Percentiles rank a stretch among this genome's conserved stretches.
Conservation (phyloP, 2,113 vertebrate species). For the Ceyx cyanopectus region DNA sequence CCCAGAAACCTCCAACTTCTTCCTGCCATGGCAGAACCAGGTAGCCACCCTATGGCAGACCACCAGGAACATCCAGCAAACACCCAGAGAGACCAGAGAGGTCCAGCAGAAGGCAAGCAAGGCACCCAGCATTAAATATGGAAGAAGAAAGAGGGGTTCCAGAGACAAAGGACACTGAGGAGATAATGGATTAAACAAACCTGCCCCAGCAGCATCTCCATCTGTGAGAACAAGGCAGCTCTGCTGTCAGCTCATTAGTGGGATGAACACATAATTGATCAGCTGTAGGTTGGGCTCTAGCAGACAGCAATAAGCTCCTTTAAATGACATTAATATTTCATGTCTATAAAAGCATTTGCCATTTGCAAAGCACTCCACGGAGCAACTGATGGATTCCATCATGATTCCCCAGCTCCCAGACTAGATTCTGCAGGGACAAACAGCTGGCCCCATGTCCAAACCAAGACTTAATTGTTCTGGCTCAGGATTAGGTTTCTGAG, state of each 20-base stretch:
- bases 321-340: slow-evolving; percentile 63
- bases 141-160: not conserved
- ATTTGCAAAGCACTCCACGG: not conserved
- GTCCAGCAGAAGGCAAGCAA: not conserved
- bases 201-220: not conserved
- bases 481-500: not conserved
- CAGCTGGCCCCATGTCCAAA: not conserved
- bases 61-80: not conserved
- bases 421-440: not conserved
- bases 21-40: not conserved
- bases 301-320: slow-evolving; percentile 41
- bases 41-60: not conserved
- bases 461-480: not conserved
- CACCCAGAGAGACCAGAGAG: not conserved
- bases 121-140: not conserved
- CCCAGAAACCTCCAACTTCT: not conserved
- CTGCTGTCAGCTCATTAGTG: not conserved
- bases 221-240: not conserved
- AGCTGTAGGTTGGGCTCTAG: not conserved
- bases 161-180: not conserved
- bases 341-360: slow-evolving; percentile 25
- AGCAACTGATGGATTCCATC: slow-evolving; percentile 28
- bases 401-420: not conserved
- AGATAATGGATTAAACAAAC: slow-evolving; percentile 7
- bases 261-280: slow-evolving; percentile 54